Evolutionary conservation across 1,140 invertebrate species (phyloP), one percentile per base, ranked within the genome.

Genomic region (Anthonomus grandis): DNA sequence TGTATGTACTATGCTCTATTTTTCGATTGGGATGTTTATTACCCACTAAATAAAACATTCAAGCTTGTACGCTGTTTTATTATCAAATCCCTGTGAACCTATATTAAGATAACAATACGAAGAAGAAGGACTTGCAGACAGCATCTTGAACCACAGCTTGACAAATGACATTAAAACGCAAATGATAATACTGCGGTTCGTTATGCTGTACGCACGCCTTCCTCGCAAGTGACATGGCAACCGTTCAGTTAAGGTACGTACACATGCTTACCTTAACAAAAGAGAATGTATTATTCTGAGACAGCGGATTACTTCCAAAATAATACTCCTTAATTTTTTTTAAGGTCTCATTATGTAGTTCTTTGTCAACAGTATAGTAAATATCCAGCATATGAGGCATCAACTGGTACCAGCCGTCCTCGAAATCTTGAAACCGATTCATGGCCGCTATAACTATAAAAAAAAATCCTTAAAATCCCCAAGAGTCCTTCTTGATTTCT

Each of bases 331-430:
- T 82, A 34, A 85, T 81, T 62, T 78, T 74, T 10, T 64, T 63
- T 0, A 78, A 75, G 2, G 80, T 73, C 22, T 71, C 66, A 0
- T 62, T 45, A 4, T 80, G 75, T 15, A 70, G 67, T 5, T 71
- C 63, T 13, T 68, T 59, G 0, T 78, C 75, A 8, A 84, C 56
- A 0, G 82, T 84, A 59, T 83, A 76, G 56, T 85, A 82, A 60
- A 77, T 83, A 60, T 84, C 82, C 6, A 85, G 76, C 4, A 82
- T 73, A 59, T 76, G 64, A n/a, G 80, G 78, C 2, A 78, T 77
- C 3, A 85, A 68, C 37, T 75, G 64, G 4, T 81, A 70, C 83
- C 83, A 86, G 23, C 78, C 74, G 1, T 75, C 62, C 39, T 83
- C 77, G 13, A 85, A 56, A 12, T 81, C 73, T 12, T 71, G 57